These are phyloP conservation scores for Calcarius ornatus DNA, from an alignment of 2,113 vertebrate genomes.

Conservation along the genomic window DNA sequence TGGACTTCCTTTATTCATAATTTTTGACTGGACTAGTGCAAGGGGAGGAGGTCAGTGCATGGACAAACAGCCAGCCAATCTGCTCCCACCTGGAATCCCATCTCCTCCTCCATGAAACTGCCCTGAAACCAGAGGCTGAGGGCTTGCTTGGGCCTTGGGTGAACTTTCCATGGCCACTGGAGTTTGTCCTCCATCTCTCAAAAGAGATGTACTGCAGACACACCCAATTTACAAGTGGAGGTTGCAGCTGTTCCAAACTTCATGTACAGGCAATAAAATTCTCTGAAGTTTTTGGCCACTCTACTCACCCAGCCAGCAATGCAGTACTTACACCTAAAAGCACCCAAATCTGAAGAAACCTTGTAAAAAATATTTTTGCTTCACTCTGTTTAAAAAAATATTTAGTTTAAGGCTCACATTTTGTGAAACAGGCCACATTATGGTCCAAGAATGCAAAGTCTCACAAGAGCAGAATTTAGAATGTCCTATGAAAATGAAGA, in stretches of 20 bases:
- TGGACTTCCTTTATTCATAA: not conserved
- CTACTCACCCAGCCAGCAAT: not conserved
- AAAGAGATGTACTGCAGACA: not conserved
- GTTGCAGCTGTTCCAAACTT: not conserved
- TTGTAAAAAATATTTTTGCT: not conserved
- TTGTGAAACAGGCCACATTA: not conserved
- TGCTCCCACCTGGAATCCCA: not conserved
- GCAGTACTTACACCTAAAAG: not conserved
- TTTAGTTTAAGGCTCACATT: not conserved
- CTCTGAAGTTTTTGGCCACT: not conserved
- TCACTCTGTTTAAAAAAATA: not conserved
- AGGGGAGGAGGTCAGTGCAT: not conserved
- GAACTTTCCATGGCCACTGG: not conserved
- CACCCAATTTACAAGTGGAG: accelerated
- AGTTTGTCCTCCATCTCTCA: not conserved
- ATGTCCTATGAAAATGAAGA: not conserved
- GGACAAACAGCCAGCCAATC: not conserved
- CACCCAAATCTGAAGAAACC: not conserved
- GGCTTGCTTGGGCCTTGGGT: not conserved
- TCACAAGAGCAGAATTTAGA: not conserved
- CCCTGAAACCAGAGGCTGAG: not conserved
- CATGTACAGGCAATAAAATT: not conserved
- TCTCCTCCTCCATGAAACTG: not conserved
- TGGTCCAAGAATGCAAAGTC: not conserved
- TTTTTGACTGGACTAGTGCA: not conserved